A percentile compares a stretch with the other conserved stretches of the same genome.
phyloP scores from a whole-genome alignment of 1,140 invertebrate genomes.

The Leucophenga varia region DNA sequence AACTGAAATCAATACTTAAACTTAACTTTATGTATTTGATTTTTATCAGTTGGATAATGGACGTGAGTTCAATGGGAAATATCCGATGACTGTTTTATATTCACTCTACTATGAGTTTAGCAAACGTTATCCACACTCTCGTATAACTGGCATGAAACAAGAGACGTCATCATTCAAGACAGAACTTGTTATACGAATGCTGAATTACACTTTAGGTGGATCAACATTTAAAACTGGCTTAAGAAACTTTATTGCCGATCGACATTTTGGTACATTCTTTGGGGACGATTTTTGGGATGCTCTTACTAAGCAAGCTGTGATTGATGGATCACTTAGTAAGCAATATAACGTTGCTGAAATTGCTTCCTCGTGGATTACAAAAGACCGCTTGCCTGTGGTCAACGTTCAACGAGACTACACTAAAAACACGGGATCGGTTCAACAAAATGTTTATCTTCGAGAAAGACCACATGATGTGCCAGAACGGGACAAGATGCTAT shows the following conservation, averaged over 20 bases:
- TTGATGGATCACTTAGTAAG: constrained; percentile 61
- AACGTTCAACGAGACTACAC: constrained; percentile 71
- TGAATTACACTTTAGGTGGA: constrained; percentile 82
- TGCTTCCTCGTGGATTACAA: constrained; percentile 77
- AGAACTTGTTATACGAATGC: constrained; percentile 91
- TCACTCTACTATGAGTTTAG: constrained; percentile 76
- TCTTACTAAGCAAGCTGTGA: constrained; percentile 67
- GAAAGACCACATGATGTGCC: constrained; percentile 68
- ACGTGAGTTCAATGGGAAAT: constrained; percentile 70
- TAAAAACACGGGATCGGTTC: constrained; percentile 63
- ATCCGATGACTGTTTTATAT: constrained; percentile 73
- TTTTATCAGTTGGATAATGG: constrained; percentile 65
- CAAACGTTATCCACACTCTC: constrained; percentile 70
- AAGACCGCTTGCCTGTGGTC: constrained; percentile 78
- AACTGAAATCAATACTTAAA: neutral
- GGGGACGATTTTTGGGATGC: constrained; percentile 80
- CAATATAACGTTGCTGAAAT: constrained; percentile 67
- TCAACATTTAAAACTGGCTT: constrained; percentile 76
- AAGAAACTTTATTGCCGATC: constrained; percentile 67
- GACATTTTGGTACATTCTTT: constrained; percentile 73
- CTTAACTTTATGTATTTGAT: neutral
- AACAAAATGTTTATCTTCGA: constrained; percentile 71
- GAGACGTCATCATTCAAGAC: constrained; percentile 71
- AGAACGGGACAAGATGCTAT: constrained; percentile 64
- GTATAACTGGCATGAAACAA: constrained; percentile 71